Evolutionary conservation across 1,140 invertebrate species (phyloP), one percentile per base, ranked within the genome.

Genomic region (Nautilus pompilius): DNA sequence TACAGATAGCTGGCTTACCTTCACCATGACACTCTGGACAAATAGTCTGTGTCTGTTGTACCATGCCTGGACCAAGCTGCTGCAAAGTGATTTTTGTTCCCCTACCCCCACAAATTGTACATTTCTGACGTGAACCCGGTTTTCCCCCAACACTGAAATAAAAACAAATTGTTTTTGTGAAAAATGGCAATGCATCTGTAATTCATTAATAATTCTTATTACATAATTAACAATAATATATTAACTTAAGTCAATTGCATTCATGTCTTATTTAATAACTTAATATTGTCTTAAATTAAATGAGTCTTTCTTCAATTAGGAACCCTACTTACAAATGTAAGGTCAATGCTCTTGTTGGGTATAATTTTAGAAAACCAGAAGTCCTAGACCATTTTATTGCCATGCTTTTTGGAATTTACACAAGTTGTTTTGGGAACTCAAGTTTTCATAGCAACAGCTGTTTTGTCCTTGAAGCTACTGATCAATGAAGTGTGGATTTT

Each of bases 31-130:
- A 99, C 13, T 95, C 90, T 20, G 84, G 75, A 83, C 97, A 99
- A 59, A 93, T 87, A 33, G 89, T 89, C 81, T 99, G 96, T 59
- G 96, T 90, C 80, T 99, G 96, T 78, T 99, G 97, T 69, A 99
- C 89, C 89, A 99, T 95, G 36, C 95, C 95, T 29, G 95, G 95
- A 32, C 90, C 95, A 34, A 99, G 84, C 77, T 97, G 95, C 74
- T 97, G 90, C 34, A 98, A 88, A 64, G 92, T 89, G 13, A 98
- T 89, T 78, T 95, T 91, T 77, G 95, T 88, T 26, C 98, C 97
- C 57, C 88, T 87, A 30, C 98, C 98, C 64, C 90, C 87, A 80
- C 98, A 99, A 20, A 87, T 89, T 4, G 87, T 79, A 81, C 98
- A 99, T 66, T 89, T 88, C 76, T 93, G 90, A 15, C 92, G 90